These are phyloP conservation scores for Stegodyphus mimosarum DNA, from an alignment of 1,140 invertebrate genomes.

Conservation along the genomic window DNA sequence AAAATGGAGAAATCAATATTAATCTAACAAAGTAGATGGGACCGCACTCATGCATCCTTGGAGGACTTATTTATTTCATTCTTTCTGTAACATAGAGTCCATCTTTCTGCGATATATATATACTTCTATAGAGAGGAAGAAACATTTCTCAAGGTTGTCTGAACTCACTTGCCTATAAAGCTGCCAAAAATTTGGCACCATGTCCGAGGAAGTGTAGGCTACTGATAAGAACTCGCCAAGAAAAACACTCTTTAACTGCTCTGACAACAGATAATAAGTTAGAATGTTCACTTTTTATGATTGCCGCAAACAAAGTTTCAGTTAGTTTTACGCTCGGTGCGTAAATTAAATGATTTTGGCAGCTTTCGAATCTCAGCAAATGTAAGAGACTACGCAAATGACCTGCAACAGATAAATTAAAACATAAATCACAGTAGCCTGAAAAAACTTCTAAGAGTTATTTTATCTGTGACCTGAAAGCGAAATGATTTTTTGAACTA, in stretches of 20 bases:
- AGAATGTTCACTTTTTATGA: not conserved
- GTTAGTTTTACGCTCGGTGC: too few species aligned
- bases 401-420: too few species aligned
- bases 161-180: slow-evolving; percentile 4
- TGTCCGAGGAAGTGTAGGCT: slow-evolving; percentile 15
- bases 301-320: too few species aligned
- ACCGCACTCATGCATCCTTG: not conserved
- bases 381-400: too few species aligned
- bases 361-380: too few species aligned
- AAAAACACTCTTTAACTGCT: slow-evolving; percentile 11
- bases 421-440: too few species aligned
- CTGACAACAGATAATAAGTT: slow-evolving; percentile 7
- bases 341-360: too few species aligned
- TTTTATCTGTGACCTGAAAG: too few species aligned
- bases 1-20: not conserved
- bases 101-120: not conserved
- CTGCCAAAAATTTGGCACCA: slow-evolving; percentile 33
- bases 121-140: not conserved
- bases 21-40: not conserved
- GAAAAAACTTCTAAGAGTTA: too few species aligned
- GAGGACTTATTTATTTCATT: not conserved
- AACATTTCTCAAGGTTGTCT: slow-evolving; percentile 27
- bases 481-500: too few species aligned
- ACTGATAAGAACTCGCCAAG: slow-evolving; percentile 38
- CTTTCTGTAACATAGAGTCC: not conserved